Evolutionary conservation across 2,113 vertebrate species (phyloP), one percentile per base, ranked within the genome.

Genomic region (Oxygymnocypris stewartii): DNA sequence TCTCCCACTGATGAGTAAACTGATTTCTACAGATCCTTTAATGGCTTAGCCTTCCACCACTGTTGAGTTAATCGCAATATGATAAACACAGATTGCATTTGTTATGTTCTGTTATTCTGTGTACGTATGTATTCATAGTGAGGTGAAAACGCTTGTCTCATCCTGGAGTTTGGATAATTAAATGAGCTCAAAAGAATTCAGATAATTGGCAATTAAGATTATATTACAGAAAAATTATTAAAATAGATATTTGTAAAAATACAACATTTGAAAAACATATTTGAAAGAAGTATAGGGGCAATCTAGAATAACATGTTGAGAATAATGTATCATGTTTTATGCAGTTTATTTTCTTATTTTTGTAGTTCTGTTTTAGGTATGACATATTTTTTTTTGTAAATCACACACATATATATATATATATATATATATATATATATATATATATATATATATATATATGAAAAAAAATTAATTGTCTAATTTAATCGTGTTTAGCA

Each of bases 41-140:
- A 76, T 2, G 44, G 73, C 18, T 74, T 10, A 12, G 37, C 20
- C 20, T 74, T 44, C 20, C 37, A n/a, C 20, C 11, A 76, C 6
- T 76, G 74, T 28, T 78, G 47, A 78, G 25, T 14, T 54, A 20
- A 79, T 57, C 77, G 11, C 9, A 23, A 79, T 23, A 59, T 35
- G 25, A 78, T 9, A 54, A 78, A 78, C 9, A 79, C 51, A 59
- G 28, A 57, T 31, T 79, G 77, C 31, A 23, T 40, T 79, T 37
- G 28, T 57, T 31, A 57, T 57, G 16, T 10, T 77, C 6, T 3
- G 11, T 42, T 44, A 74, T 11, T 42, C n/a, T 47, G 79, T 65
- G 37, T 44, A 11, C 37, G 16, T 25, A n/a, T 81, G 40, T 44
- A 75, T 40, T 18, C 69, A 73, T 42, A 74, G 20, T 73, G 40